Conservation (phyloP, 2,797 vertebrate genomes). For the Distichodus sexfasciatus region DNA sequence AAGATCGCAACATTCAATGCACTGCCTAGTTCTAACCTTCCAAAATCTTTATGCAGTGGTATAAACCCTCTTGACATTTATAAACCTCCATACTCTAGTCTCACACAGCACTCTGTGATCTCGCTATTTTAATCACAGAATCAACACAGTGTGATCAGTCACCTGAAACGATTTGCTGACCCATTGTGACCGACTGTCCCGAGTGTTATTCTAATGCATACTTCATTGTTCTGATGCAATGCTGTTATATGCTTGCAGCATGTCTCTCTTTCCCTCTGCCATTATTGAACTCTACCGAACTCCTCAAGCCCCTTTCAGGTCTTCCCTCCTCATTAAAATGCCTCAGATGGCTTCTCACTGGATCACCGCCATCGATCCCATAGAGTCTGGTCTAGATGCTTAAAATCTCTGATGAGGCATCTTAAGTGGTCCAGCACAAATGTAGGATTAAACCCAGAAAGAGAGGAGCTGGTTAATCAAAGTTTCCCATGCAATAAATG, state of each 20-base stretch:
- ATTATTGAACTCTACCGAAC: neutral
- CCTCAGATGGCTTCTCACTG: conserved; percentile 33
- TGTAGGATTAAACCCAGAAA: conserved; percentile 23
- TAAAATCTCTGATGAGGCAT: conserved; percentile 50
- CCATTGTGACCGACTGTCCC: conserved; percentile 19
- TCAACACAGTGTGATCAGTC: conserved; percentile 25
- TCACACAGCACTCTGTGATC: neutral
- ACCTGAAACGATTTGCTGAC: conserved; percentile 17
- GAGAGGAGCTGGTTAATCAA: conserved; percentile 41
- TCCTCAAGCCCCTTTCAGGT: conserved; percentile 8
- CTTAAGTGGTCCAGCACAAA: conserved; percentile 43
- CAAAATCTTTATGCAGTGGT: neutral
- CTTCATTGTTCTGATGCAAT: neutral
- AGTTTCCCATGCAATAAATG: conserved; percentile 17
- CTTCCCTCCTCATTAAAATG: conserved; percentile 40
- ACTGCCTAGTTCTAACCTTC: neutral
- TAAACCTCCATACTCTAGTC: neutral
- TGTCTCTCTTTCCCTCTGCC: neutral
- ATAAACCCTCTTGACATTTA: conserved; percentile 17
- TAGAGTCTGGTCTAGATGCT: conserved; percentile 37
- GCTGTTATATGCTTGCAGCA: neutral
- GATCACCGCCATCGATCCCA: conserved; percentile 51
- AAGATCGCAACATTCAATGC: too few relatives aligned
- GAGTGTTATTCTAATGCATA: conserved; percentile 9
- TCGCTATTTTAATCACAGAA: conserved; percentile 36